Evolutionary conservation across 1,140 invertebrate genomes (phyloP).

Genomic region (Saccostrea glomerata): DNA sequence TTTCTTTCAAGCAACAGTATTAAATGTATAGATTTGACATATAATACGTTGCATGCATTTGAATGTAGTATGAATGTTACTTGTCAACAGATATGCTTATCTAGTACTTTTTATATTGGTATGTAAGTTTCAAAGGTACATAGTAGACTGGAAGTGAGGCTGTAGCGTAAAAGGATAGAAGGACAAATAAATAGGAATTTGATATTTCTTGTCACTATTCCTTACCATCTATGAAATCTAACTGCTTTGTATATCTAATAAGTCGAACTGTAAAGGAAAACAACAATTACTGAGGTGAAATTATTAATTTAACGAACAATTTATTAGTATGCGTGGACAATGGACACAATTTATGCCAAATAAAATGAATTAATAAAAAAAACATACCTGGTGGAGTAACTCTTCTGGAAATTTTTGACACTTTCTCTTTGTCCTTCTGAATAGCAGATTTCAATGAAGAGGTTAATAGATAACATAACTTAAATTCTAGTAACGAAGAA

Average conservation of each 20-base stretch:
- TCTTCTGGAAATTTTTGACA: not conserved
- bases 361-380: not conserved
- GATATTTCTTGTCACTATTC: not conserved
- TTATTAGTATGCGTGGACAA: not conserved
- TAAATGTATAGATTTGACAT: too few relatives aligned
- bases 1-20: too few relatives aligned
- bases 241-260: slow-evolving; percentile 23
- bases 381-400: not conserved
- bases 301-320: not conserved
- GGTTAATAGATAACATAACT: not conserved
- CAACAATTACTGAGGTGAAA: not conserved
- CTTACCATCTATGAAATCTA: slow-evolving; percentile 28
- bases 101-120: too few relatives aligned
- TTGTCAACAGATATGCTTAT: too few relatives aligned
- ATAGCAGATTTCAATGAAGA: not conserved
- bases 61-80: too few relatives aligned
- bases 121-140: too few relatives aligned
- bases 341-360: not conserved
- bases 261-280: slow-evolving; percentile 7
- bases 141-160: too few relatives aligned
- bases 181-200: too few relatives aligned
- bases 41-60: too few relatives aligned
- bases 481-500: not conserved
- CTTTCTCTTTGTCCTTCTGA: not conserved
- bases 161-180: too few relatives aligned